A percentile compares a stretch with the other conserved stretches of the same genome.
phyloP scores from a whole-genome alignment of 2,113 vertebrate species.

The Pelecanus crispus region DNA sequence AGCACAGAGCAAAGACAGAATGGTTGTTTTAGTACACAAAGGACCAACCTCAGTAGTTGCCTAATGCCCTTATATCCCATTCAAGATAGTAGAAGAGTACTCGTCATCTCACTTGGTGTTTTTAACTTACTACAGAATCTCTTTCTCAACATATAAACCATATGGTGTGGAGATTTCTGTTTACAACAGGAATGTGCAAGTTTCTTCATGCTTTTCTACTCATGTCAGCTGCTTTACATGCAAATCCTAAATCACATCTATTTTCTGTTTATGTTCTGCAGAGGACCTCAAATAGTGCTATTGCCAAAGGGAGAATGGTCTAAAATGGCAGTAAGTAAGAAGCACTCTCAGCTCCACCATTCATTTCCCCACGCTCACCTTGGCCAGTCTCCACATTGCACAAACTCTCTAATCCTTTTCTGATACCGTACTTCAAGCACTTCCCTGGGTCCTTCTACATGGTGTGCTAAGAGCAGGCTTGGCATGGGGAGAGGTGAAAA shows the following conservation, averaged over 20 bases:
- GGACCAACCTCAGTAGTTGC: background rate
- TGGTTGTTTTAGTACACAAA: background rate
- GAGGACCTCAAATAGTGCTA: background rate
- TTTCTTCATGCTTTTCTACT: background rate
- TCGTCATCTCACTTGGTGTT: background rate
- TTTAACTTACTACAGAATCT: background rate
- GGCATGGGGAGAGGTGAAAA: background rate
- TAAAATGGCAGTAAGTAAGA: background rate
- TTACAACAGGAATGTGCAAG: background rate
- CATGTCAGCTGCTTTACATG: background rate
- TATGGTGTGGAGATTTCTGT: background rate
- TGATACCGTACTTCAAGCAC: background rate
- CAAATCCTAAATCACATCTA: background rate
- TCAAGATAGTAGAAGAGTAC: background rate
- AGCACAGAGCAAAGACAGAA: background rate
- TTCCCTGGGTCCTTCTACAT: background rate
- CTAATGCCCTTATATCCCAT: background rate
- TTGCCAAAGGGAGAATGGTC: background rate
- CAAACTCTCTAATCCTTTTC: background rate
- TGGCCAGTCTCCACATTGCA: fast-evolving
- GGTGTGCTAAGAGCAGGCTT: background rate
- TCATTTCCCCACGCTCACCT: fast-evolving
- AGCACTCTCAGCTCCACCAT: background rate
- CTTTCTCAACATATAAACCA: background rate
- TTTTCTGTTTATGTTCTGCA: background rate